Conservation (phyloP, 2,888 invertebrate species). For the Hetaerina titia region DNA sequence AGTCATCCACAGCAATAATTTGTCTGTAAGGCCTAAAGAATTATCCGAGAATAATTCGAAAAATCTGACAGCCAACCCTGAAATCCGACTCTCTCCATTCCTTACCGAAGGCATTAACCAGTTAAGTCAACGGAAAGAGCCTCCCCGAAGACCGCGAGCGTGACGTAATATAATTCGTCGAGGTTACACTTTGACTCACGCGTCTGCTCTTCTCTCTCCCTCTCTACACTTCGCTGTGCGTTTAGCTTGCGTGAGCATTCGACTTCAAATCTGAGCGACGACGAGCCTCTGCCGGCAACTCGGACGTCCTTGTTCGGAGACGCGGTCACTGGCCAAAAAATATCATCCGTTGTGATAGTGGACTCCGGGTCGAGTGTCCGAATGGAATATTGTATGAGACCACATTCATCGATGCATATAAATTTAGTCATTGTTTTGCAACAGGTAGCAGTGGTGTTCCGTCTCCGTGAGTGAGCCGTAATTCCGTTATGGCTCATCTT, state of each 20-base stretch:
- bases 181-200: not conserved
- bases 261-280: not conserved
- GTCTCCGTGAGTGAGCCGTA: not conserved
- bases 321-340: conserved; percentile 1
- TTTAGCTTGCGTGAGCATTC: not conserved
- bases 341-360: not conserved
- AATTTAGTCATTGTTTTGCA: not conserved
- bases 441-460: not conserved
- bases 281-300: not conserved
- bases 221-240: not conserved
- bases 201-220: not conserved
- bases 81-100: too few species aligned
- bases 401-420: not conserved
- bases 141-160: not conserved
- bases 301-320: not conserved
- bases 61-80: too few species aligned
- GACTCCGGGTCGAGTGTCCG: not conserved
- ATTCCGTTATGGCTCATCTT: not conserved
- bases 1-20: too few species aligned
- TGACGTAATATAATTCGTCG: not conserved
- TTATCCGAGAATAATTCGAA: too few species aligned
- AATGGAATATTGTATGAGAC: not conserved
- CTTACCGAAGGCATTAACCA: not conserved
- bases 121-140: not conserved
- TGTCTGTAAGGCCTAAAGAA: too few species aligned